These are phyloP conservation scores for Thalassarche chlororhynchos DNA, from an alignment of 2,113 vertebrate genomes.

Conservation along the genomic window DNA sequence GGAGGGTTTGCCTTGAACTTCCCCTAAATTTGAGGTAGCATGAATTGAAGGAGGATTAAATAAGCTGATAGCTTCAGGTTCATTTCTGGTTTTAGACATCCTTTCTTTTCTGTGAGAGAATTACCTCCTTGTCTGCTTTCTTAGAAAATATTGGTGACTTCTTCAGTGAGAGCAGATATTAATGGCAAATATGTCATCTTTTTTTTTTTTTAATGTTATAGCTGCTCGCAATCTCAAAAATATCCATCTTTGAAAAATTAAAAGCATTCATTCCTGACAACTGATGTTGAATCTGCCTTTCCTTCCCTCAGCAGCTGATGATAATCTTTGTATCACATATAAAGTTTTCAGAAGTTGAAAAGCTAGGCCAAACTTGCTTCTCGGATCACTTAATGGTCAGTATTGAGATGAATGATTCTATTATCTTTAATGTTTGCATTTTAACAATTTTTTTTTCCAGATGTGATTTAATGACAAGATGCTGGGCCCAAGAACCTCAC, in stretches of 20 bases:
- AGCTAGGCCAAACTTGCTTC: not conserved
- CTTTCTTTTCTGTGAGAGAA: not conserved
- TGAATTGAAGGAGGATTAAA: not conserved
- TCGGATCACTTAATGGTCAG: not conserved
- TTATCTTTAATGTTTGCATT: not conserved
- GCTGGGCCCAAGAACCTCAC: constrained; percentile 72
- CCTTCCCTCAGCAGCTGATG: not conserved
- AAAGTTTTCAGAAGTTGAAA: not conserved
- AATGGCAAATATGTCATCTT: not conserved
- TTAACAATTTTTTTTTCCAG: constrained; percentile 17
- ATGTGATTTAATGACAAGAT: constrained; percentile 69
- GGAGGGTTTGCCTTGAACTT: not conserved
- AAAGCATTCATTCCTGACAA: not conserved
- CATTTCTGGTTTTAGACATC: not conserved
- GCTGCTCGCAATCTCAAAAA: not conserved
- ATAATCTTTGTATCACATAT: not conserved
- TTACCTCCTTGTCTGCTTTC: not conserved
- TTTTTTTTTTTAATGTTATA: not conserved
- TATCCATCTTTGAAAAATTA: not conserved
- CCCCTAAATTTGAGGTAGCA: not conserved
- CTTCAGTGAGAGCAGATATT: not conserved
- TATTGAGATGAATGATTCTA: not conserved
- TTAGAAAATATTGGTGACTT: not conserved
- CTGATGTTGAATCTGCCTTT: not conserved
- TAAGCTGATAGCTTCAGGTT: not conserved